These are phyloP conservation scores for Dione vanillae DNA, from an alignment of 2,888 invertebrate species.

Conservation along the genomic window DNA sequence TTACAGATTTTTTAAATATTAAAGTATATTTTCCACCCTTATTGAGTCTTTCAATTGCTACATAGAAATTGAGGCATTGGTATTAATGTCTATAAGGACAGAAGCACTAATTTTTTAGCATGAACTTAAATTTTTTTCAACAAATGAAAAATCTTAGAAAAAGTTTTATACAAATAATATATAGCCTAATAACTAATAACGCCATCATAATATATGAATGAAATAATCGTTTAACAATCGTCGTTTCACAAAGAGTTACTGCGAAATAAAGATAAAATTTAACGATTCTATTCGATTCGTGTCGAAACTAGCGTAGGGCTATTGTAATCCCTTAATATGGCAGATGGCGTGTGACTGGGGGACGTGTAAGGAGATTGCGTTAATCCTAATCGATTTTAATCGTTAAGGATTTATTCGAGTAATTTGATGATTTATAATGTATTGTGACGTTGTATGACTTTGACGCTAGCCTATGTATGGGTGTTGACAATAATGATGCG, in stretches of 20 bases:
- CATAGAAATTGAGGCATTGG: no score
- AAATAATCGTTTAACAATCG: conserved; percentile 50
- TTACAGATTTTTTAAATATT: no score
- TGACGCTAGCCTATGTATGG: background rate
- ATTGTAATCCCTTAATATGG: conserved; percentile 54
- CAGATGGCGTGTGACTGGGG: conserved; percentile 50
- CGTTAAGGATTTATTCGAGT: conserved; percentile 4
- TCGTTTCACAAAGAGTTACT: conserved; percentile 60
- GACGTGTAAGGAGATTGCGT: conserved; percentile 33
- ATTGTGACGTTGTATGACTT: background rate
- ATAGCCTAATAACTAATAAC: conserved; percentile 33
- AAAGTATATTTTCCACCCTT: no score
- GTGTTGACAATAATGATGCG: no score
- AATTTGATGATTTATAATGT: conserved; percentile 1
- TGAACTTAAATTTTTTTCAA: background rate
- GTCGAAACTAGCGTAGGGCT: conserved; percentile 53
- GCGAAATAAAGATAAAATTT: conserved; percentile 67
- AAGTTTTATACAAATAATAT: background rate
- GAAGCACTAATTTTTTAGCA: background rate
- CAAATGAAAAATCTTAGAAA: background rate
- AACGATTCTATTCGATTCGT: conserved; percentile 54
- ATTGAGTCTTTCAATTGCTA: no score
- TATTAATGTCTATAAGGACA: no score
- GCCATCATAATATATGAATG: conserved; percentile 44
- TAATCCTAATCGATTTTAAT: conserved; percentile 33